Conservation (phyloP, 1,140 invertebrate species). For the Polyergus mexicanus region DNA sequence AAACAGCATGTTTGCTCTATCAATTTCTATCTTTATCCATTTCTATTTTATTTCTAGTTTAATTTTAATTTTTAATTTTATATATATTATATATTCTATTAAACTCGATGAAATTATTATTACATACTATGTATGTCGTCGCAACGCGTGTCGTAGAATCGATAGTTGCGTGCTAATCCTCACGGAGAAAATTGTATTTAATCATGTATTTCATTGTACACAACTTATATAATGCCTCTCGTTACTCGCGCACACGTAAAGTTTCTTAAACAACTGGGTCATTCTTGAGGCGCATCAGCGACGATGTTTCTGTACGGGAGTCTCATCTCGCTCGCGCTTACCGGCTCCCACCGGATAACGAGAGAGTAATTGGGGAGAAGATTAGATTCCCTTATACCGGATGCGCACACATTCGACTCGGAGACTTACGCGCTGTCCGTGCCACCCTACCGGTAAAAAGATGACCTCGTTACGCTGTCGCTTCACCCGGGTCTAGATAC, state of each 20-base stretch:
- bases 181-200: conserved; percentile 19
- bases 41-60: too few species aligned
- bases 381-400: conserved; percentile 61
- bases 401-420: conserved; percentile 32
- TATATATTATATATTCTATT: not conserved
- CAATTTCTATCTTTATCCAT: too few species aligned
- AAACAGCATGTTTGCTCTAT: too few species aligned
- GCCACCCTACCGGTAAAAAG: conserved; percentile 56
- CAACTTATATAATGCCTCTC: not conserved
- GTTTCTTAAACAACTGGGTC: conserved; percentile 51
- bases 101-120: not conserved
- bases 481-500: conserved; percentile 11
- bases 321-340: conserved; percentile 60
- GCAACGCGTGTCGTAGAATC: conserved; percentile 19
- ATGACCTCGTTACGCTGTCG: conserved; percentile 63
- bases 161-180: not conserved
- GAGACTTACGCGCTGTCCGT: conserved; percentile 43
- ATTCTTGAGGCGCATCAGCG: conserved; percentile 19
- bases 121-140: not conserved
- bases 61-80: not conserved
- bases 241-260: not conserved
- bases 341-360: conserved; percentile 59
- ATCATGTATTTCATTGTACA: not conserved
- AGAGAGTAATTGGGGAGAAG: conserved; percentile 69
- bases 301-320: conserved; percentile 38